Evolutionary conservation across 2,888 invertebrate species (phyloP), one percentile per base, ranked within the genome.

Genomic region (Dugesia japonica): DNA sequence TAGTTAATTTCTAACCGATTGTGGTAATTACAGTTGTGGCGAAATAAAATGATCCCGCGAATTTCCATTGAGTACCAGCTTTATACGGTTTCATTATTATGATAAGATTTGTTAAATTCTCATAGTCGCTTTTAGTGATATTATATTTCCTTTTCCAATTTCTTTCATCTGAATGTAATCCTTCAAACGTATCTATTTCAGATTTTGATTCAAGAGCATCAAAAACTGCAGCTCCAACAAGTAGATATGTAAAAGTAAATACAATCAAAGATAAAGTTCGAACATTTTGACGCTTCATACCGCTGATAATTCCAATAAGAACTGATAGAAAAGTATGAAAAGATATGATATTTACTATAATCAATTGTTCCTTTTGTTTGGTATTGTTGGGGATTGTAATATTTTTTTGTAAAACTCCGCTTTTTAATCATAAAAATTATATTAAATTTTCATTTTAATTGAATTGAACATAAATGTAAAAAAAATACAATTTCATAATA

Each of bases 61-160:
- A 98, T 87, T 98, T 98, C 98, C 98, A 98, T 86, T 98, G 98
- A 0, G 94, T 94, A 0, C 97, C 97, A 0, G 97, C 92, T 85
- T 93, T 93, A 85, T 98, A 94, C 0, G 98, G 97, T 81, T 95
- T 94, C 82, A 92, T 92, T 85, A 93, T 92, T 79, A 97, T 92
- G 20, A 97, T 92, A 80, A 94, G 91, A 85, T 92, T 92, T 84
- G 93, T 89, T 77, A 86, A 79, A 89, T 93, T 91, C 80, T 89
- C 89, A 28, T 33, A 77, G 26, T 77, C 77, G 4, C 9, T 1
- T 23, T 77, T 75, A 17, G 42, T 77, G 1, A 77, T 77, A 56
- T 77, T 77, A 71, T 77, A 77, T 26, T 42, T 71, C 4, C 56
- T 13, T 20, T 27, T n/a, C 31, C 38, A 38, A 7, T 77, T 38